These are phyloP conservation scores for Clavelina lepadiformis DNA, from an alignment of 23 tunicate species.

Conservation along the genomic window DNA sequence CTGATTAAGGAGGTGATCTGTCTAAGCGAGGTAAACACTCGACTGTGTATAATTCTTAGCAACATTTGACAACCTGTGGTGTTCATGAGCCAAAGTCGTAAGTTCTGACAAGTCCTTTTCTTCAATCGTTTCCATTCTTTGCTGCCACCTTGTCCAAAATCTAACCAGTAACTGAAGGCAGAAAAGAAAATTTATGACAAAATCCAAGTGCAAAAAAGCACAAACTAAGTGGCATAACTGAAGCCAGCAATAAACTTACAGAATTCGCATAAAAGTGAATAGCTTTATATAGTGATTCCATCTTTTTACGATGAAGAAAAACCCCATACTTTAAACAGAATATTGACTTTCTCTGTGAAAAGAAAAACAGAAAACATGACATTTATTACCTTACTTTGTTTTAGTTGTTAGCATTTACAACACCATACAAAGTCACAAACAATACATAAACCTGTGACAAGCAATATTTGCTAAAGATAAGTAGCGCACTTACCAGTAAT, in stretches of 20 bases:
- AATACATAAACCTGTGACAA: background rate
- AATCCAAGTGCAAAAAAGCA: too few species aligned
- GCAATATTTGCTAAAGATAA: background rate
- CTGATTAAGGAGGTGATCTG: too few species aligned
- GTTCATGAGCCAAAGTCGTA: conserved; percentile 33
- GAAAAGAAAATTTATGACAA: background rate
- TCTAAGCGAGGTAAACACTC: too few species aligned
- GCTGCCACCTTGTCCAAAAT: conserved; percentile 43
- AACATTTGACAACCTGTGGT: too few species aligned
- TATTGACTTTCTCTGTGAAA: background rate
- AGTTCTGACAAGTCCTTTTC: conserved; percentile 51
- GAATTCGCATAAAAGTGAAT: conserved; percentile 9
- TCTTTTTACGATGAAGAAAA: conserved; percentile 1
- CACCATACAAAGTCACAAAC: background rate
- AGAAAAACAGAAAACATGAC: background rate
- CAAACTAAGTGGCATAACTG: too few species aligned
- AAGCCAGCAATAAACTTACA: too few species aligned
- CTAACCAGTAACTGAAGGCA: conserved; percentile 12
- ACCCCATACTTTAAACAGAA: conserved; percentile 5
- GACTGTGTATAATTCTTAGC: too few species aligned
- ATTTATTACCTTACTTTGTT: too few species aligned
- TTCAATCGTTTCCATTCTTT: conserved; percentile 50
- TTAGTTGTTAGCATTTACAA: too few species aligned
- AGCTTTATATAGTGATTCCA: conserved; percentile 3
- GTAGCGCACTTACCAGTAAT: conserved; percentile 19